phyloP scores from a whole-genome alignment of 2,113 vertebrate genomes.

The Antechinus flavipes region DNA sequence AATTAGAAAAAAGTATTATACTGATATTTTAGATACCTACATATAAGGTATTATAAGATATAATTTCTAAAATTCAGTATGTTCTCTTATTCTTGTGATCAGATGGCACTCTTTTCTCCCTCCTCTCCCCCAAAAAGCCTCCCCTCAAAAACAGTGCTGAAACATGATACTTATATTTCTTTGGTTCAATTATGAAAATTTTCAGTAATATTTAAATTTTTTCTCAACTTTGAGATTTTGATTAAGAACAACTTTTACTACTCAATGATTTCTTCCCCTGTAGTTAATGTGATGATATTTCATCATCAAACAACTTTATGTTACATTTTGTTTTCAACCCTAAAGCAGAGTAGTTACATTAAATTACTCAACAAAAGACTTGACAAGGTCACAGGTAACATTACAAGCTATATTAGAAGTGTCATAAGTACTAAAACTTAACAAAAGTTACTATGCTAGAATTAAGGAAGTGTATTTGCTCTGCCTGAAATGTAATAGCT shows the following conservation, averaged over 20 bases:
- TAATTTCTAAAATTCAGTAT: neutral
- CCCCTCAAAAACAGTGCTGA: neutral
- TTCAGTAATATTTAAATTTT: neutral
- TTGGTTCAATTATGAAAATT: conserved; percentile 8
- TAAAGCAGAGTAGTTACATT: neutral
- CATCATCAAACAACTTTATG: neutral
- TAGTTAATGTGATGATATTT: neutral
- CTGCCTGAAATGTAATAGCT: neutral
- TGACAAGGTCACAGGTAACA: neutral
- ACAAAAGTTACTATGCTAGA: neutral
- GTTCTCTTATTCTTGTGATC: neutral
- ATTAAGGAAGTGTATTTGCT: neutral
- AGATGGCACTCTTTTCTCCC: no score
- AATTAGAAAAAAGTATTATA: conserved; percentile 35
- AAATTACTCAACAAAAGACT: neutral
- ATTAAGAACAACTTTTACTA: neutral
- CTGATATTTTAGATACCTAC: neutral
- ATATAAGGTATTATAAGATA: neutral
- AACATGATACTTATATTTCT: neutral
- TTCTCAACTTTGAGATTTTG: neutral
- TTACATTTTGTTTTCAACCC: neutral
- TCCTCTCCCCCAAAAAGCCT: neutral
- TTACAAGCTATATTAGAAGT: conserved; percentile 3
- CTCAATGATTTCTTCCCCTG: neutral
- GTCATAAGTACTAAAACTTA: conserved; percentile 17